phyloP scores from a whole-genome alignment of 2,113 vertebrate species.

The Psophia crepitans region DNA sequence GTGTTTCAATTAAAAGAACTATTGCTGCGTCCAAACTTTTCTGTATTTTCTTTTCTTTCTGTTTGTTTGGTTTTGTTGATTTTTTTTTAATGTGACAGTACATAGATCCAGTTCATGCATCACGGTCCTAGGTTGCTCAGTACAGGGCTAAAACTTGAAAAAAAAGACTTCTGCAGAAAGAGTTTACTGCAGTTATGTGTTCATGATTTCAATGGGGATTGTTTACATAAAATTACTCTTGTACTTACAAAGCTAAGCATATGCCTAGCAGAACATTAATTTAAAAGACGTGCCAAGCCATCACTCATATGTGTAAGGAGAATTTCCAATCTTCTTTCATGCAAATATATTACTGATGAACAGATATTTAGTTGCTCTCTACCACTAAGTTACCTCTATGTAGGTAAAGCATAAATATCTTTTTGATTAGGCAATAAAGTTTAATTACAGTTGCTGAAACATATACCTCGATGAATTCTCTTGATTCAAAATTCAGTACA shows the following conservation, averaged over 20 bases:
- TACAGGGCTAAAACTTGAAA: not conserved
- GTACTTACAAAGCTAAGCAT: not conserved
- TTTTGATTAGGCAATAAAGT: not conserved
- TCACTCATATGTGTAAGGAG: not conserved
- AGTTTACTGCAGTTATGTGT: not conserved
- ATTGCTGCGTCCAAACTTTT: not conserved
- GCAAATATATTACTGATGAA: not conserved
- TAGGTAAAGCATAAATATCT: not conserved
- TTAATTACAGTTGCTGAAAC: not conserved
- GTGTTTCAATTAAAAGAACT: not conserved
- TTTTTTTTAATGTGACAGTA: not conserved
- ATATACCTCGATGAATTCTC: not conserved
- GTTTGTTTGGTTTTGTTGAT: not conserved
- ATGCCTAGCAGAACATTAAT: not conserved
- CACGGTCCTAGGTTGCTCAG: fast-evolving
- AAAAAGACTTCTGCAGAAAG: not conserved
- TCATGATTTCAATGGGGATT: not conserved
- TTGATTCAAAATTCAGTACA: not conserved
- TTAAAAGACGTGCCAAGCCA: not conserved
- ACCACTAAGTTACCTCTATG: not conserved
- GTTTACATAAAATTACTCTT: not conserved
- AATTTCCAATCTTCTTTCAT: not conserved
- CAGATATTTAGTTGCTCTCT: not conserved
- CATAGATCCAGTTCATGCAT: not conserved
- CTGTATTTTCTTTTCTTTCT: not conserved